Conservation (phyloP, 2,797 vertebrate genomes). For the Cyclopterus lumpus region DNA sequence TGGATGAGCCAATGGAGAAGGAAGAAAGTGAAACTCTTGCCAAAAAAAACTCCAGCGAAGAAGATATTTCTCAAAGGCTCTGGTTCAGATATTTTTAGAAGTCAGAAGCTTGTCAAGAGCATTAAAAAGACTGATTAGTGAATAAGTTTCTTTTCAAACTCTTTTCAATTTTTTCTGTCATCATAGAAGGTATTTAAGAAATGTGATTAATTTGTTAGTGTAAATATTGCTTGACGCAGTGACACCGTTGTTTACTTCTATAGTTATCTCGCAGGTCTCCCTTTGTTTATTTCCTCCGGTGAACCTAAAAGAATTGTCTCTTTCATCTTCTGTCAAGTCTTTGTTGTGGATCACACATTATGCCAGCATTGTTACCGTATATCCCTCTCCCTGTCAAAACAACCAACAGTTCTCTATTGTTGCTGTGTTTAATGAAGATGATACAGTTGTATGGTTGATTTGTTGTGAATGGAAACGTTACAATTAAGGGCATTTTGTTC, state of each 20-base stretch:
- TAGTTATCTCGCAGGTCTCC: conserved; percentile 18
- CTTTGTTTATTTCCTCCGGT: conserved; percentile 38
- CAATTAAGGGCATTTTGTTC: background rate
- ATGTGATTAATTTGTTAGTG: background rate
- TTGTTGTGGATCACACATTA: conserved; percentile 43
- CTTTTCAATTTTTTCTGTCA: background rate
- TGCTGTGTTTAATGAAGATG: conserved; percentile 4
- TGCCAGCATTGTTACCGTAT: conserved; percentile 28
- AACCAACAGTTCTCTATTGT: conserved; percentile 18
- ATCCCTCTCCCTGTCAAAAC: conserved; percentile 46
- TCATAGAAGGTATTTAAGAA: background rate
- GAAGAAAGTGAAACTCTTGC: conserved; percentile 74
- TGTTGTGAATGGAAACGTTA: conserved; percentile 2
- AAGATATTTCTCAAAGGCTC: conserved; percentile 52
- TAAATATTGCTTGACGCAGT: conserved; percentile 2
- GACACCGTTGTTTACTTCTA: conserved; percentile 17
- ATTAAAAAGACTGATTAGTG: conserved; percentile 18
- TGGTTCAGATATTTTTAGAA: conserved; percentile 51
- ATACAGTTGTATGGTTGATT: background rate
- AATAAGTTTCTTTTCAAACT: conserved; percentile 8
- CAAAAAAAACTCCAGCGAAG: conserved; percentile 32
- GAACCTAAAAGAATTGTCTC: conserved; percentile 31
- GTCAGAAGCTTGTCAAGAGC: conserved; percentile 22
- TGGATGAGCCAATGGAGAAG: conserved; percentile 75
- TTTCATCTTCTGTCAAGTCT: conserved; percentile 55